Evolutionary conservation across 2,113 vertebrate species (phyloP).

Genomic region (Cichladusa arquata): DNA sequence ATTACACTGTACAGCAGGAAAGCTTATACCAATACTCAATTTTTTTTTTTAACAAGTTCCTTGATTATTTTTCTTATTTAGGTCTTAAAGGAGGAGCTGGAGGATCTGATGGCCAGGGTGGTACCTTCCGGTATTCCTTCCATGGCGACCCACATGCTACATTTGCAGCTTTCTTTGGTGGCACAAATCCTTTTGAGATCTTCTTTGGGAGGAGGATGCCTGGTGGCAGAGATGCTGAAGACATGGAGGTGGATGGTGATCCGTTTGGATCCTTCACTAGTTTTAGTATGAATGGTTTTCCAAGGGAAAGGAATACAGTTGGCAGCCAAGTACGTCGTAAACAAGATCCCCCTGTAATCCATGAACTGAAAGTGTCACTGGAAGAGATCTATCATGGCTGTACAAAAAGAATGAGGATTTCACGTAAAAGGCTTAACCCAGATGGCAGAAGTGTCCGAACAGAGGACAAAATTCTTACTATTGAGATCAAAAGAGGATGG

Average conservation of each 20-base stretch:
- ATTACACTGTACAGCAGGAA: neutral
- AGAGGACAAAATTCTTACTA: constrained; percentile 97
- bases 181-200: constrained; percentile 95
- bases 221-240: constrained; percentile 88
- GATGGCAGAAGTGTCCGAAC: constrained; percentile 89
- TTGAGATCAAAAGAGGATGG: constrained; percentile 97
- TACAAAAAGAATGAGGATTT: constrained; percentile 98
- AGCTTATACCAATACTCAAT: neutral
- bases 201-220: constrained; percentile 93
- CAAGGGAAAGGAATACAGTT: constrained; percentile 89
- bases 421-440: constrained; percentile 90
- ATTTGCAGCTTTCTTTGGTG: constrained; percentile 96
- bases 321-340: constrained; percentile 84
- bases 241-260: constrained; percentile 96
- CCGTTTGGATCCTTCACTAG: constrained; percentile 89
- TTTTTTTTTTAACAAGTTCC: neutral
- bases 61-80: constrained; percentile 48
- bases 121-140: constrained; percentile 93
- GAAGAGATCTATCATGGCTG: constrained; percentile 96
- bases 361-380: constrained; percentile 91
- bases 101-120: constrained; percentile 87
- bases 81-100: constrained; percentile 94
- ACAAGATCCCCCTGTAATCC: constrained; percentile 94
- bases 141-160: constrained; percentile 97
- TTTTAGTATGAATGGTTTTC: constrained; percentile 95